Base-by-base conservation (phyloP, 2,888 invertebrate species). In the Diaphora mendica region DNA sequence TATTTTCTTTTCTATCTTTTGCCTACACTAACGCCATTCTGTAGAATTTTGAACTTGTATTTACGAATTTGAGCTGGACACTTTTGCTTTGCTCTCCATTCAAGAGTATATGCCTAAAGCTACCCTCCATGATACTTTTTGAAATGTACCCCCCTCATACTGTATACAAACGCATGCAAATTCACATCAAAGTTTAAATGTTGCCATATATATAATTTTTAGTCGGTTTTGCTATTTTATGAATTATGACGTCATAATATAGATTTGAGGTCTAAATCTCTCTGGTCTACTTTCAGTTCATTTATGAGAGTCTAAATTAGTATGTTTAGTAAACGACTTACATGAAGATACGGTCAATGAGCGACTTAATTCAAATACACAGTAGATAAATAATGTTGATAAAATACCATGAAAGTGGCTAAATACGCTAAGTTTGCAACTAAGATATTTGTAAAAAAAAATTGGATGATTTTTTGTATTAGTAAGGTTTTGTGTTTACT, bases 121-220 rank as follows among this genome's bases (percentile, higher is more conserved):
- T 59, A 59, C 26, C 26, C 59, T 59, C 79, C 79, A 69, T 51
- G 76, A 67, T 82, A 82, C 82, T 82, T 80, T 84, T 26, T 65
- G 71, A 3, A 26, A 51, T 44, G 73, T 68, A 55, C 55, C 44
- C 26, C 33, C 67, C 23, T 64, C 73, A 44, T 73, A 70, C 72
- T 67, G 75, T 76, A 74, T 85, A 79, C 15, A 78, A 82, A 84
- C 85, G 85, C 82, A 77, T 79, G 82, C n/a, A 79, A 72, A 81
- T 77, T 73, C 76, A 74, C 72, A 26, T 59, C 3, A 59, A 59
- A 59, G 70, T 66, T 42, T 73, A 70, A 51, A 35, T 35, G 11
- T 64, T 35, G 76, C 71, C 74, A 66, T 75, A 39, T 71, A 66
- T 75, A 39, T 71, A 74, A 74, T 81, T 83, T 81, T 79, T 81